These are phyloP conservation scores for Drosophila villosipedis DNA, from an alignment of 2,888 invertebrate genomes.

Conservation along the genomic window DNA sequence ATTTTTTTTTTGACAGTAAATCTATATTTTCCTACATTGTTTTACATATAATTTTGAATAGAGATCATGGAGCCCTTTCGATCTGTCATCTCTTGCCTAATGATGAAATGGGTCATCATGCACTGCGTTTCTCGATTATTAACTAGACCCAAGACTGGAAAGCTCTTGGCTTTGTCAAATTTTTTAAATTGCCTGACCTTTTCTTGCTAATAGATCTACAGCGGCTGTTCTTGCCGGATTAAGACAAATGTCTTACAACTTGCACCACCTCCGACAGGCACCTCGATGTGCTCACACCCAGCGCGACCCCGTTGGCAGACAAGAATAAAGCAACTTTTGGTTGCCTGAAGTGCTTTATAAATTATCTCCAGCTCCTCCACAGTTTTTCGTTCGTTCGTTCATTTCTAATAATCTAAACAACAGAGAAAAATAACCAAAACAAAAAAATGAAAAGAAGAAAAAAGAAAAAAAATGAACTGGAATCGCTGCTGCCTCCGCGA, in stretches of 20 bases:
- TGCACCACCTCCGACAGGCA: constrained; percentile 15
- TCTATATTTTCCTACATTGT: background rate
- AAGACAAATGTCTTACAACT: constrained; percentile 67
- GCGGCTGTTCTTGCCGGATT: constrained; percentile 51
- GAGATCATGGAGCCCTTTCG: background rate
- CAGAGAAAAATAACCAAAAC: constrained; percentile 32
- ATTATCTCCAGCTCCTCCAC: constrained; percentile 68
- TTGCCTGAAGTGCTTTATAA: constrained; percentile 73
- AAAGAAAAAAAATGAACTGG: constrained; percentile 11
- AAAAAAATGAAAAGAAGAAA: constrained; percentile 16
- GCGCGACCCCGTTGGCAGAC: background rate
- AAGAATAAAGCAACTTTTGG: constrained; percentile 33
- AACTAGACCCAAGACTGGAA: background rate
- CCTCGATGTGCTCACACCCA: constrained; percentile 7
- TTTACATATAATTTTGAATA: background rate
- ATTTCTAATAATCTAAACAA: constrained; percentile 74
- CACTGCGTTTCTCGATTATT: constrained; percentile 1
- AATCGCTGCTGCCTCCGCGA: constrained; percentile 15
- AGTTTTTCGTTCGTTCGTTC: constrained; percentile 63
- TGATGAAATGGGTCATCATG: background rate
- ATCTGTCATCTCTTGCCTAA: background rate
- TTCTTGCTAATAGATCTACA: constrained; percentile 55
- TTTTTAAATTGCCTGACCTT: constrained; percentile 41
- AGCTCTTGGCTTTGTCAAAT: constrained; percentile 25
- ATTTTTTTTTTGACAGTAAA: background rate